Conservation (phyloP, 2,113 vertebrate genomes). For the Phalacrocorax pelagicus region DNA sequence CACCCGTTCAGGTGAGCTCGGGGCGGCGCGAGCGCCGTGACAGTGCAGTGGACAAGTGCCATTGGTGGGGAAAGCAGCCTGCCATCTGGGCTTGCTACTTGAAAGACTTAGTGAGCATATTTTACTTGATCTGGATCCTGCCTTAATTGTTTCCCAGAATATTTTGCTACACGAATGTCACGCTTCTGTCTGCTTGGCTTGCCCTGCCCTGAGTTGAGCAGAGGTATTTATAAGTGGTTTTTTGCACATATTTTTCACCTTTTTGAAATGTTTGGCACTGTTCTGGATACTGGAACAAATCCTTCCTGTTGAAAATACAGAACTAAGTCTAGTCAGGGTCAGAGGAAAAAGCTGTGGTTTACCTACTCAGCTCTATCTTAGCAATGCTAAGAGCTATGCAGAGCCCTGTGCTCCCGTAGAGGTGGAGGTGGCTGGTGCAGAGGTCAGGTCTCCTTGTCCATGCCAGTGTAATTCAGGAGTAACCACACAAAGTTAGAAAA, state of each 20-base stretch:
- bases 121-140: background rate
- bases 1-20: background rate
- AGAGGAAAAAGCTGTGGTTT: background rate
- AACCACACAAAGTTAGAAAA: background rate
- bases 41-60: background rate
- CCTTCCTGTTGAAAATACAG: slow-evolving; percentile 1
- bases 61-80: background rate
- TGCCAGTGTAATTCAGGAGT: background rate
- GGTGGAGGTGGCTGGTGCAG: background rate
- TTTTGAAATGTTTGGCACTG: slow-evolving; percentile 18
- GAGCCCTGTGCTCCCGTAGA: background rate
- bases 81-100: background rate
- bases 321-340: background rate
- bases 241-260: slow-evolving; percentile 44
- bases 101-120: background rate
- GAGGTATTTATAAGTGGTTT: slow-evolving; percentile 44
- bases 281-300: slow-evolving; percentile 1
- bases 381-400: background rate
- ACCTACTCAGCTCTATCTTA: background rate
- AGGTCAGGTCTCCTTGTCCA: background rate
- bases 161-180: background rate
- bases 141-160: slow-evolving; percentile 36
- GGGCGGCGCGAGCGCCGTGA: background rate
- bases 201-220: background rate
- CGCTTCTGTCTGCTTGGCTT: background rate